Evolutionary conservation across 1,140 invertebrate species (phyloP), one percentile per base, ranked within the genome.

Genomic region (Oreohelix idahoensis): DNA sequence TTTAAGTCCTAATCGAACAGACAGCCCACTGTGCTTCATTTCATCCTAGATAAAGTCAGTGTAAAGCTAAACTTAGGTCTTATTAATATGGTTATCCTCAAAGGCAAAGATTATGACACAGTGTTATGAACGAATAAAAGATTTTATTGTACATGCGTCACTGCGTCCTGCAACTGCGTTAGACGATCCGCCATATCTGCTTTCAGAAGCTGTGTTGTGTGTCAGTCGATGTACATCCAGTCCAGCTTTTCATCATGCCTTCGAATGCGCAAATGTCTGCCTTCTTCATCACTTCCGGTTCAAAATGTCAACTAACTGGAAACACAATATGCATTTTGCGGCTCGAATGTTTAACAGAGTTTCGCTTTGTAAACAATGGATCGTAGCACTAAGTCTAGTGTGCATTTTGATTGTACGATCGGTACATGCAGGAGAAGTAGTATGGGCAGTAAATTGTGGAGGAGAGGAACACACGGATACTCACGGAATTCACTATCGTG

Each of bases 91-190:
- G n/a, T n/a, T n/a, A n/a, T n/a, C n/a, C n/a, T n/a, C n/a, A n/a
- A n/a, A 45, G 42, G 42, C 15, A 45, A 8, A 15, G 42, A 45
- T 15, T 45, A 45, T 45, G 42, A 45, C 42, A 8, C 42, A 45
- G 15, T 45, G 15, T 45, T 45, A 45, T 15, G 15, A n/a, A n/a
- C n/a, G n/a, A n/a, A n/a, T n/a, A n/a, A n/a, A 45, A 45, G 5
- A 45, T 58, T 58, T 58, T 10, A 11, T 58, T 20, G 26, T 95
- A 97, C 97, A 94, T 96, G 96, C 93, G 99, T 99, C 45, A 99
- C 97, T 42, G 97, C 97, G 92, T 99, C 98, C 93, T 99, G 98
- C 0, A 99, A 94, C 93, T 99, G 98, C 0, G 98, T 99, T 73
- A 99, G 93, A 89, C 98, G 94, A 93, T 98, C 97, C 39, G 97